Evolutionary conservation across 2,888 invertebrate genomes (phyloP).

Genomic region (Calliphora vomitoria): DNA sequence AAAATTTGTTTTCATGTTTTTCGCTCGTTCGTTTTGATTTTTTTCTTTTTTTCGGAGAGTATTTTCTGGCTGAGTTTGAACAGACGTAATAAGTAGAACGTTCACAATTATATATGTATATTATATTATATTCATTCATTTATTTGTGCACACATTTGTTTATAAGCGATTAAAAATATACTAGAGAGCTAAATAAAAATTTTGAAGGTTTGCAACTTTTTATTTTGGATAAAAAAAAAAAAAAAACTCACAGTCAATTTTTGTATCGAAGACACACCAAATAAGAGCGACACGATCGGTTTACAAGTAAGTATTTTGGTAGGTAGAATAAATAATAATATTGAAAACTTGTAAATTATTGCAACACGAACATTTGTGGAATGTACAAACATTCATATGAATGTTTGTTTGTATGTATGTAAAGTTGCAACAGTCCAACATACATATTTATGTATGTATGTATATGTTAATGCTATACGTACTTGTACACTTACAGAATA

Average conservation of each 20-base stretch:
- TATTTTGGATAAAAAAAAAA: background rate
- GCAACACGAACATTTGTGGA: background rate
- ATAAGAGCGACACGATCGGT: background rate
- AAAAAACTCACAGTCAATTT: background rate
- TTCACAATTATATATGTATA: too few species aligned
- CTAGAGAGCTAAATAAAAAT: background rate
- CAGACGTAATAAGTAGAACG: background rate
- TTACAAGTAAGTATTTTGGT: background rate
- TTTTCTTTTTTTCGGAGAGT: background rate
- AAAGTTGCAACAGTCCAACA: too few species aligned
- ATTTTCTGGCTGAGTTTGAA: background rate
- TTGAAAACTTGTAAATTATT: background rate
- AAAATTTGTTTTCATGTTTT: too few species aligned
- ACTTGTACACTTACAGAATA: conserved; percentile 1
- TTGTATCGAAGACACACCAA: background rate
- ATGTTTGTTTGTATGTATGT: background rate
- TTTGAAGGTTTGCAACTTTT: conserved; percentile 3
- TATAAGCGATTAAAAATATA: background rate
- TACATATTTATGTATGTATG: background rate
- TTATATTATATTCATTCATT: background rate
- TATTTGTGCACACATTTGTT: conserved; percentile 2
- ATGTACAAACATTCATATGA: background rate
- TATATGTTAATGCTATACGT: background rate
- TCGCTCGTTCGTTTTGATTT: background rate
- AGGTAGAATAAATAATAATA: background rate